Conservation (phyloP, 2,113 vertebrate species). For the Neogobius melanostomus region DNA sequence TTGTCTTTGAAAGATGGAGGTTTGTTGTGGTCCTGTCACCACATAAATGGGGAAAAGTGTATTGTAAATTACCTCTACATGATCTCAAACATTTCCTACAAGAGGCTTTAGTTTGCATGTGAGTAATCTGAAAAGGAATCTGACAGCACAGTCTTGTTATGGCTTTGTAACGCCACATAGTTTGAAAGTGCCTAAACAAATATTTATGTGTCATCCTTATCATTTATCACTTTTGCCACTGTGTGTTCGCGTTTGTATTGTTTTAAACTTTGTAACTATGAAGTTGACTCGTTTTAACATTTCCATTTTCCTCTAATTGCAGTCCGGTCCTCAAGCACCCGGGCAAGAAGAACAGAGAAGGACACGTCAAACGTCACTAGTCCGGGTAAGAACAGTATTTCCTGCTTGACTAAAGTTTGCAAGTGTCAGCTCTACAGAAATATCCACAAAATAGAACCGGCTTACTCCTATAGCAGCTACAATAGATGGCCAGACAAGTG, state of each 20-base stretch:
- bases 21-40: neutral
- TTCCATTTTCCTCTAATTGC: conserved; percentile 23
- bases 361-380: conserved; percentile 63
- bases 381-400: conserved; percentile 65
- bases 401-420: too few relatives aligned
- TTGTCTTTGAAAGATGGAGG: neutral
- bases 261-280: neutral
- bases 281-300: conserved; percentile 1
- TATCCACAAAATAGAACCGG: too few relatives aligned
- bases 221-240: neutral
- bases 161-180: conserved; percentile 2
- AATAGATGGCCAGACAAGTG: too few relatives aligned
- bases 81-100: neutral
- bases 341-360: conserved; percentile 67
- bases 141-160: neutral
- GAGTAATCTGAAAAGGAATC: neutral
- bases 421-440: too few relatives aligned
- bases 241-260: neutral
- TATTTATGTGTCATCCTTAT: neutral
- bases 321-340: conserved; percentile 64
- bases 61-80: neutral
- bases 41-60: neutral
- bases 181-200: neutral
- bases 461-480: too few relatives aligned
- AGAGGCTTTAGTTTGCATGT: neutral